Evolutionary conservation across 2,888 invertebrate genomes (phyloP).

Genomic region (Spicauda simplicius): DNA sequence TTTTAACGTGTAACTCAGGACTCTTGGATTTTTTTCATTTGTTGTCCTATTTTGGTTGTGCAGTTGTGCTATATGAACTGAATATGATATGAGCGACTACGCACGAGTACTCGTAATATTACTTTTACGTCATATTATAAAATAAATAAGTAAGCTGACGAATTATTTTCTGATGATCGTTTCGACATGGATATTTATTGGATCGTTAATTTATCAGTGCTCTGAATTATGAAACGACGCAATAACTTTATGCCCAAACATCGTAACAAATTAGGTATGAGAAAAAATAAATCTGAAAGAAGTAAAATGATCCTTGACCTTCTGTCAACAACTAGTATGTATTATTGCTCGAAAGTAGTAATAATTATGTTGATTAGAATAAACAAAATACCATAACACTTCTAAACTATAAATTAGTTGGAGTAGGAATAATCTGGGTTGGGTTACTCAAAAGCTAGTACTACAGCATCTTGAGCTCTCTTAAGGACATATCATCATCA

Average conservation of each 20-base stretch:
- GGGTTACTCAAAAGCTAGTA: no score
- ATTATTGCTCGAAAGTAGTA: no score
- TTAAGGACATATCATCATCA: no score
- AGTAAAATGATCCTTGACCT: not conserved
- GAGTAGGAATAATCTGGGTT: no score
- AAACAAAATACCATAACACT: no score
- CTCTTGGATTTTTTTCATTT: conserved; percentile 1
- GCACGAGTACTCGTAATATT: no score
- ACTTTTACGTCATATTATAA: conserved; percentile 2
- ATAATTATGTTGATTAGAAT: no score
- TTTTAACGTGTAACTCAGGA: not conserved
- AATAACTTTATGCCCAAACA: not conserved
- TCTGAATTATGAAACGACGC: not conserved
- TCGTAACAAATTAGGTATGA: not conserved
- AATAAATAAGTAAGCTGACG: not conserved
- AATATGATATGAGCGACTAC: conserved; percentile 4
- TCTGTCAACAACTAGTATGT: no score
- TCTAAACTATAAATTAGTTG: no score
- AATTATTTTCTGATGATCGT: not conserved
- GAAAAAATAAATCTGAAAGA: not conserved
- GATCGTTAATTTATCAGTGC: not conserved
- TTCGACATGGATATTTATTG: not conserved
- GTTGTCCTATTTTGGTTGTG: not conserved
- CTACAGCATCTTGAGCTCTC: not conserved
- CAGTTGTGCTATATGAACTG: conserved; percentile 19